phyloP scores from a whole-genome alignment of 2,888 invertebrate genomes.

The Cerceris ruficornis region DNA sequence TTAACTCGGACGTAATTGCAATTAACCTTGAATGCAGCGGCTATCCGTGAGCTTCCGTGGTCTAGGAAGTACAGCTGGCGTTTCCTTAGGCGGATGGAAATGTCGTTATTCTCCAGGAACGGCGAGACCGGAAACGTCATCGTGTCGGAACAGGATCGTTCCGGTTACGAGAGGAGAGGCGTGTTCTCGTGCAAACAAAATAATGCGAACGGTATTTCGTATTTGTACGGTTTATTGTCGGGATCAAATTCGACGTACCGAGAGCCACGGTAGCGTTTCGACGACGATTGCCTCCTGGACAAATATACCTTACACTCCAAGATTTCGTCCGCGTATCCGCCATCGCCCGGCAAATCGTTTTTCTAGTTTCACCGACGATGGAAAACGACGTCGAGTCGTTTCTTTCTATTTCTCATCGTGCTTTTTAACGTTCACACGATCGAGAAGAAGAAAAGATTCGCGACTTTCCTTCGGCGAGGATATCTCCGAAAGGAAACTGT shows the following conservation, averaged over 20 bases:
- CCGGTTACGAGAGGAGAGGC: conserved; percentile 12
- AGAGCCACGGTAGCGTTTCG: conserved; percentile 6
- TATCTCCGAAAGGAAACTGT: neutral
- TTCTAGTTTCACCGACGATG: neutral
- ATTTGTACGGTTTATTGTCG: conserved; percentile 46
- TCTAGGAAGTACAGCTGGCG: conserved; percentile 57
- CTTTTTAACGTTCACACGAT: too few species aligned
- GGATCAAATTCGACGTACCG: neutral
- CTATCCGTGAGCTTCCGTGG: conserved; percentile 56
- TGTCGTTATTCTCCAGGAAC: conserved; percentile 47
- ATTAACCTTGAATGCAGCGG: conserved; percentile 63
- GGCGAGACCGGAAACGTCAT: conserved; percentile 40
- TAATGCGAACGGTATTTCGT: conserved; percentile 11
- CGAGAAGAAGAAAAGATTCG: too few species aligned
- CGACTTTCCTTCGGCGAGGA: too few species aligned
- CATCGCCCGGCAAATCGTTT: neutral
- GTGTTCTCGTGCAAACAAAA: conserved; percentile 37
- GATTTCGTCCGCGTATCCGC: conserved; percentile 7
- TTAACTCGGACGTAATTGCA: conserved; percentile 68
- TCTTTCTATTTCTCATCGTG: too few species aligned
- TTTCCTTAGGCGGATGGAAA: conserved; percentile 23
- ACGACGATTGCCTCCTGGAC: conserved; percentile 29
- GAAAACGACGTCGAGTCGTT: too few species aligned
- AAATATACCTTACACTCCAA: conserved; percentile 42
- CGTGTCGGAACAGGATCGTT: conserved; percentile 39